Conservation (phyloP, 2,113 vertebrate genomes). For the Engystomops pustulosus region DNA sequence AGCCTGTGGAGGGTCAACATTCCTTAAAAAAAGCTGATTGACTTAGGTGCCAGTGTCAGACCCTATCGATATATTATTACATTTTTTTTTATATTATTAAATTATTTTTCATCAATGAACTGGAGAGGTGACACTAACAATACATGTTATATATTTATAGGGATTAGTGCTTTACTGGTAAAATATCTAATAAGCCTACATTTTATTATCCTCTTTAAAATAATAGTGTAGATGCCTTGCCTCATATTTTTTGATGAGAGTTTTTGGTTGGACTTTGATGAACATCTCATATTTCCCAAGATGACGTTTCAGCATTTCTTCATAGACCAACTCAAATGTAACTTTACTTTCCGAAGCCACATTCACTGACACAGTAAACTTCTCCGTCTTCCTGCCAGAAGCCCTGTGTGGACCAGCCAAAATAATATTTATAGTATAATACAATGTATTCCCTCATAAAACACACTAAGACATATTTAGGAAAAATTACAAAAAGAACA, state of each 20-base stretch:
- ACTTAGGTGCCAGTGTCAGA: no score
- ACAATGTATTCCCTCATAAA: background rate
- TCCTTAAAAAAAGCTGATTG: no score
- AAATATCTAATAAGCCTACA: background rate
- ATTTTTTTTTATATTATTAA: no score
- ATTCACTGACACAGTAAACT: slow-evolving; percentile 88
- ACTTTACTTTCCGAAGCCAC: slow-evolving; percentile 84
- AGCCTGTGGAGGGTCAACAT: no score
- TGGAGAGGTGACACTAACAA: no score
- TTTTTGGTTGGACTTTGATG: slow-evolving; percentile 87
- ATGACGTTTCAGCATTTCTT: slow-evolving; percentile 86
- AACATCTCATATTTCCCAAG: slow-evolving; percentile 86
- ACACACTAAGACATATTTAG: background rate
- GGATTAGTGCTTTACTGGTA: no score
- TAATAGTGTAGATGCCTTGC: background rate
- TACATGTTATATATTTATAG: no score
- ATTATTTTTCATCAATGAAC: no score
- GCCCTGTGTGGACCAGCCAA: slow-evolving; percentile 73
- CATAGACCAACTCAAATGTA: slow-evolving; percentile 89
- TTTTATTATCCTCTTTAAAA: background rate
- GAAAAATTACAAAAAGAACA: background rate
- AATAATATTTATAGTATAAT: background rate
- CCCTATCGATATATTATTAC: no score
- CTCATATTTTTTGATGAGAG: background rate
- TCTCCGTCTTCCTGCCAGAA: slow-evolving; percentile 88